Conservation (phyloP, 2,797 vertebrate species). For the Bradypus variegatus region DNA sequence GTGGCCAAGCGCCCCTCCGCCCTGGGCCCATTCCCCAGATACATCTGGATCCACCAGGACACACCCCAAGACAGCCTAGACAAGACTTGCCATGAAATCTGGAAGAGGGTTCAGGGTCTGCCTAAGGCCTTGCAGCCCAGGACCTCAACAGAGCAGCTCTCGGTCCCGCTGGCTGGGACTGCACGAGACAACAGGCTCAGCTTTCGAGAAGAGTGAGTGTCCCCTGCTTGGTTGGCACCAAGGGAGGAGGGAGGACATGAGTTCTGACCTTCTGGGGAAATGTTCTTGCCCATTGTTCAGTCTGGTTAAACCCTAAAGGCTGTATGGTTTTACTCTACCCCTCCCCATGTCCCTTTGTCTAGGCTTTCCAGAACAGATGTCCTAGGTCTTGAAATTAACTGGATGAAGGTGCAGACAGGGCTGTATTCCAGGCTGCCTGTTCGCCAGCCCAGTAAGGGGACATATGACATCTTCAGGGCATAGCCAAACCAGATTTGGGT, state of each 20-base stretch:
- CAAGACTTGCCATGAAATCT: slow-evolving; percentile 76
- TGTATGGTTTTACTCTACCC: not conserved
- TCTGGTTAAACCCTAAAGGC: not conserved
- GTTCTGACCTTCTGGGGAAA: not conserved
- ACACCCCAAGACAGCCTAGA: slow-evolving; percentile 78
- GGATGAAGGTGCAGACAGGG: not conserved
- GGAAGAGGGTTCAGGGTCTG: slow-evolving; percentile 71
- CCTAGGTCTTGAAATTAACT: not conserved
- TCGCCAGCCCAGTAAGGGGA: not conserved
- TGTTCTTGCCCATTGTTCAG: not conserved
- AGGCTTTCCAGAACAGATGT: not conserved
- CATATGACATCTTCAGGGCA: not conserved
- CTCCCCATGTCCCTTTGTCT: not conserved
- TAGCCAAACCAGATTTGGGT: not conserved
- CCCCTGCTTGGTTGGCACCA: not conserved
- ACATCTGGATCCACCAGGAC: slow-evolving; percentile 78
- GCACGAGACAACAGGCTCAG: not conserved
- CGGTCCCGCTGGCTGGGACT: not conserved
- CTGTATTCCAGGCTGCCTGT: not conserved
- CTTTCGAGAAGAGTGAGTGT: slow-evolving; percentile 64
- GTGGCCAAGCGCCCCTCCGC: slow-evolving; percentile 59
- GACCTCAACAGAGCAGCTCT: not conserved
- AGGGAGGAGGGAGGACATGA: not conserved
- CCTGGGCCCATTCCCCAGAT: slow-evolving; percentile 78
- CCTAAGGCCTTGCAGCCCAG: slow-evolving; percentile 55